Conservation (phyloP, 2,113 vertebrate species). For the Eupsittula cactorum region DNA sequence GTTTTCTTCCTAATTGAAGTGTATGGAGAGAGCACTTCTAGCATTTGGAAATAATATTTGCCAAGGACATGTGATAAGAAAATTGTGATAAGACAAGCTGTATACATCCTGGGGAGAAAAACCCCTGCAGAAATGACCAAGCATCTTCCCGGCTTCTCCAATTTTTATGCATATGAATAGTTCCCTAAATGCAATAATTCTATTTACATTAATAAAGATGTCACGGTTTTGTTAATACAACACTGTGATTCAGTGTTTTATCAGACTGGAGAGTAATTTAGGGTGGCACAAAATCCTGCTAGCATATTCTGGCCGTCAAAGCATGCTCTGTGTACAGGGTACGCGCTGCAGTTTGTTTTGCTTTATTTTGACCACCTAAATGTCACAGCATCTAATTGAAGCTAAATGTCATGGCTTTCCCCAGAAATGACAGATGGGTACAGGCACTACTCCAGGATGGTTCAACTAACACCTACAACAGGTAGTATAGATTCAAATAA, state of each 20-base stretch:
- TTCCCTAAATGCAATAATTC: not conserved
- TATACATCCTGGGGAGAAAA: not conserved
- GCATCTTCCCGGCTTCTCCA: not conserved
- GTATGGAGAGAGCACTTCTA: not conserved
- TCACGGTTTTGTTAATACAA: not conserved
- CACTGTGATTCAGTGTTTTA: not conserved
- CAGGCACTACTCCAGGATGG: not conserved
- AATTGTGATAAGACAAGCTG: not conserved
- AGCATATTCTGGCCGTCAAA: not conserved
- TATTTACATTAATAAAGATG: not conserved
- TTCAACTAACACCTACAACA: not conserved
- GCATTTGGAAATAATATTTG: not conserved
- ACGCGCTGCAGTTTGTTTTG: not conserved
- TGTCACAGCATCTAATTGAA: not conserved
- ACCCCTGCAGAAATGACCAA: not conserved
- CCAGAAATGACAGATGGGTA: not conserved
- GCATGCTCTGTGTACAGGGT: accelerated
- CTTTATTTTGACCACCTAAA: constrained; percentile 19
- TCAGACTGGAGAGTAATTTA: not conserved
- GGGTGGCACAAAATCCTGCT: not conserved
- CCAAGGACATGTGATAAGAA: not conserved
- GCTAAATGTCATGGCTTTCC: not conserved
- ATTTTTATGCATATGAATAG: not conserved
- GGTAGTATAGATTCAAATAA: not conserved
- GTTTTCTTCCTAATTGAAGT: not conserved